Evolutionary conservation across 2,888 invertebrate genomes (phyloP).

Genomic region (Amblyjoppa proteus): DNA sequence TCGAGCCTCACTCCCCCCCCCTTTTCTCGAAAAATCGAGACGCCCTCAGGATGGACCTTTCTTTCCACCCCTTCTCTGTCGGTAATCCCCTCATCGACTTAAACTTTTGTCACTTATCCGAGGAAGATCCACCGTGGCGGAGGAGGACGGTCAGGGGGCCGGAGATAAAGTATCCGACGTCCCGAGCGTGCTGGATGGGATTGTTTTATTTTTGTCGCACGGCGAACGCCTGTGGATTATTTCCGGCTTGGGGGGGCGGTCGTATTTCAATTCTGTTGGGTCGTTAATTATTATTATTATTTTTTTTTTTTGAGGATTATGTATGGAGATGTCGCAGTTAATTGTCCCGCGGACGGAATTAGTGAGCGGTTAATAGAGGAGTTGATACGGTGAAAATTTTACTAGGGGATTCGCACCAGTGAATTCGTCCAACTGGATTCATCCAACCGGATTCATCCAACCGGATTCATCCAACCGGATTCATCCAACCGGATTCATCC

Average conservation of each 20-base stretch:
- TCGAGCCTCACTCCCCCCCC: slow-evolving; percentile 18
- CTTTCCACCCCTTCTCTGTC: not conserved
- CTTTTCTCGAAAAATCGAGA: slow-evolving; percentile 25
- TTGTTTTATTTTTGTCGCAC: slow-evolving; percentile 1
- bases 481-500: too few species aligned
- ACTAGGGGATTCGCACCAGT: too few species aligned
- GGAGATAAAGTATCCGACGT: slow-evolving; percentile 8
- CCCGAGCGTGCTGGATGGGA: not conserved
- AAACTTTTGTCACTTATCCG: slow-evolving; percentile 47
- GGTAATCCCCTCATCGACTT: slow-evolving; percentile 27
- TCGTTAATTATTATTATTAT: too few species aligned
- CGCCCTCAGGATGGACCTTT: not conserved
- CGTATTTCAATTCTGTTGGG: not conserved
- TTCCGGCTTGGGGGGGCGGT: not conserved
- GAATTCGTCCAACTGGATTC: too few species aligned
- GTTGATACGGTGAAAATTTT: too few species aligned
- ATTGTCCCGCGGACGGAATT: not conserved
- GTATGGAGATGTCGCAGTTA: not conserved
- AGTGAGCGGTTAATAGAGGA: not conserved
- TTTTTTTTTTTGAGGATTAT: not conserved
- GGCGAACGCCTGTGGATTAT: not conserved
- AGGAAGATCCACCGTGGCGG: not conserved
- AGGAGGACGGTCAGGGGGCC: not conserved
- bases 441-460: too few species aligned
- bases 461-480: too few species aligned